Percentiles rank a stretch among this genome's conserved stretches.
Conservation (phyloP, 2,113 vertebrate genomes). For the Grammomys dolichurus region DNA sequence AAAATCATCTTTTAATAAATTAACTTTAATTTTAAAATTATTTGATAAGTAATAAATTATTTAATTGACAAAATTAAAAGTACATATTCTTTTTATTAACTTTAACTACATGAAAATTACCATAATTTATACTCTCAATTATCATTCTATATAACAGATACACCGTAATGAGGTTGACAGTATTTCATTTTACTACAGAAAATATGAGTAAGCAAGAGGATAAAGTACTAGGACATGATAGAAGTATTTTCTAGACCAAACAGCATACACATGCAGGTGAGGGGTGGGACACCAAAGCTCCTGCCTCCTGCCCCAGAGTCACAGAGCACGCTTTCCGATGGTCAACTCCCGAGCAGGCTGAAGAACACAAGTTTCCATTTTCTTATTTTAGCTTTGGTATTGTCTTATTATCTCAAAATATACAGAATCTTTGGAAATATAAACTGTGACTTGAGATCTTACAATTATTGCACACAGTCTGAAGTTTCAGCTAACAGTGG, state of each 20-base stretch:
- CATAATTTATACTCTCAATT: background rate
- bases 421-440: background rate
- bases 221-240: background rate
- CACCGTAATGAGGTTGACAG: background rate
- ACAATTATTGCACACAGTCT: background rate
- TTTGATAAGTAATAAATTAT: background rate
- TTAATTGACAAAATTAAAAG: constrained; percentile 21
- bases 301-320: background rate
- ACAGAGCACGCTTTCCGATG: background rate
- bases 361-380: background rate
- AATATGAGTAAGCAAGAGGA: background rate
- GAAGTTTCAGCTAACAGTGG: background rate
- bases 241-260: background rate
- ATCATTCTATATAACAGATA: background rate
- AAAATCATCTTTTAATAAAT: background rate
- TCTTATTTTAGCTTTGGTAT: background rate
- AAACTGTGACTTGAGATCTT: background rate
- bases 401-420: background rate
- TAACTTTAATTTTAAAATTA: background rate
- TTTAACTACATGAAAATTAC: constrained; percentile 1
- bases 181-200: background rate
- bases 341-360: background rate
- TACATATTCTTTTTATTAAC: constrained; percentile 12
- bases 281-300: background rate
- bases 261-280: background rate